Percentiles rank a stretch among this genome's conserved stretches.
These are phyloP conservation scores for Leptobrachium ailaonicum DNA, from an alignment of 2,113 vertebrate genomes.

Conservation along the genomic window DNA sequence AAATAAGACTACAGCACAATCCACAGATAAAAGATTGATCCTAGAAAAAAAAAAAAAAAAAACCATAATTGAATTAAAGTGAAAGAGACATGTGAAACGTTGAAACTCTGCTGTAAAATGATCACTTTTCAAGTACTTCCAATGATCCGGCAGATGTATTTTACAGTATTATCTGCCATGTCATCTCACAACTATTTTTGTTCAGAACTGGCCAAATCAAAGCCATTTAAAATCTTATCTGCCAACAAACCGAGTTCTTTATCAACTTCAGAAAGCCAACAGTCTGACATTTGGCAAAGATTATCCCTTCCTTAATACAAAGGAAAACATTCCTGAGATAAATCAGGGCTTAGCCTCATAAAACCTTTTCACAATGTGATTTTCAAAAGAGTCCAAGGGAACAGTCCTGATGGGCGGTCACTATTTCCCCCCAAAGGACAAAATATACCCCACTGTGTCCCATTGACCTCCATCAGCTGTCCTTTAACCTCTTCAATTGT, in stretches of 20 bases:
- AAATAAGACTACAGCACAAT: no score
- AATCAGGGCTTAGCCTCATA: slow-evolving; percentile 77
- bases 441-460: slow-evolving; percentile 79
- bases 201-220: slow-evolving; percentile 55
- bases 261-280: slow-evolving; percentile 60
- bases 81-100: no score
- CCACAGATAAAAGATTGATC: no score
- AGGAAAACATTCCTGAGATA: slow-evolving; percentile 73
- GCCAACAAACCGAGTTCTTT: slow-evolving; percentile 58
- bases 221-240: slow-evolving; percentile 61
- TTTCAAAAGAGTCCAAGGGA: slow-evolving; percentile 72
- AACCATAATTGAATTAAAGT: no score
- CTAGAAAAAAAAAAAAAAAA: no score
- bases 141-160: neutral
- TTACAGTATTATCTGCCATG: neutral
- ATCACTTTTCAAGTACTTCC: neutral
- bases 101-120: no score
- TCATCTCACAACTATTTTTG: neutral
- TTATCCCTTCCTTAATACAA: slow-evolving; percentile 73
- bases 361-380: slow-evolving; percentile 79
- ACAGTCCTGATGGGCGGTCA: slow-evolving; percentile 72
- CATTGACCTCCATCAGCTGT: slow-evolving; percentile 73
- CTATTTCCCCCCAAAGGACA: slow-evolving; percentile 79
- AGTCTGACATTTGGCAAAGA: slow-evolving; percentile 73
- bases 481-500: slow-evolving; percentile 77